Base-by-base conservation (phyloP, 2,113 vertebrate species). In the Centropristis striata region DNA sequence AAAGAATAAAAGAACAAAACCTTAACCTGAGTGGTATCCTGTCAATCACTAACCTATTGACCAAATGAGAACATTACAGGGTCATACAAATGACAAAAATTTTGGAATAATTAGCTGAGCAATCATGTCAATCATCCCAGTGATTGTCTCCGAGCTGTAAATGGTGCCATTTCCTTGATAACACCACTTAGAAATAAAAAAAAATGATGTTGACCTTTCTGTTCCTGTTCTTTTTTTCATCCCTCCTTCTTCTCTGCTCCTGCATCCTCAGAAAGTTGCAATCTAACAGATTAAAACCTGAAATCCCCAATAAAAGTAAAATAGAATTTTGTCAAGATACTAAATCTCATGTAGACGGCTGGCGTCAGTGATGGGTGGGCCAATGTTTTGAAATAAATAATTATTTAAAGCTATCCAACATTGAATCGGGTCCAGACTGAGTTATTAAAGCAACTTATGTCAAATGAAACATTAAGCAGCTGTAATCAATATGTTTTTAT, bases 81-180 rank as follows among this genome's bases (percentile, higher is more conserved):
- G 37, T 57, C 46, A 70, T 46, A 25, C 65, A 83, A 86, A 79
- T 76, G 4, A 73, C 71, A 70, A 65, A 36, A 70, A 77, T 85
- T 81, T 75, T 4, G 27, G 55, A 57, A 51, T 46, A 83, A 87
- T 85, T 86, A 85, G 57, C n/a, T n/a, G 58, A 78, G 49, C n/a
- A 74, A 50, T 59, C 3, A 14, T 79, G 74, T 75, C 83, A 78
- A 20, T 89, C 84, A 55, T 64, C 78, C 32, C 47, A 50, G 72
- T 78, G 59, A 71, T 63, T 46, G 49, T 88, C 75, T 84, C n/a
- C 11, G 15, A 68, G 73, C 71, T 63, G 39, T 71, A 88, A 90
- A 81, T 41, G 69, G 71, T 32, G 58, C 65, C 51, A 84, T 90
- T 85, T 89, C 65, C 70, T 81, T 88, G 60, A 86, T 88, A 80